phyloP scores from a whole-genome alignment of 2,797 vertebrate genomes.

The Ispidina lecontei region DNA sequence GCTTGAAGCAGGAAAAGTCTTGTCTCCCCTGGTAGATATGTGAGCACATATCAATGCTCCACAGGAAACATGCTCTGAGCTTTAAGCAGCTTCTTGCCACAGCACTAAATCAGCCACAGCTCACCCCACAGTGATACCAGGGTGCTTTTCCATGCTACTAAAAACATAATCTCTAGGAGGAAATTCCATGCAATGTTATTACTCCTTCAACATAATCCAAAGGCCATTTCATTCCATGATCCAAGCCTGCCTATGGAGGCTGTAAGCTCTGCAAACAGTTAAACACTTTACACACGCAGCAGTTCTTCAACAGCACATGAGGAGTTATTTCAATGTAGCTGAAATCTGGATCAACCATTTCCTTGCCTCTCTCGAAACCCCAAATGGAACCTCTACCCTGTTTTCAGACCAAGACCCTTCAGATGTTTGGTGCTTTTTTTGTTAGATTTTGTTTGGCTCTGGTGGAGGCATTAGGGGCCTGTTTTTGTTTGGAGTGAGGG shows the following conservation, averaged over 20 bases:
- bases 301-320: not conserved
- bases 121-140: accelerated
- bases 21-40: not conserved
- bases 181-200: not conserved
- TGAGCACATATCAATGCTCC: not conserved
- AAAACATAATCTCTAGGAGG: accelerated
- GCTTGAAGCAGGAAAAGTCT: not conserved
- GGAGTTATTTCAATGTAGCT: not conserved
- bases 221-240: not conserved
- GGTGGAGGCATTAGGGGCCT: not conserved
- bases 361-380: not conserved
- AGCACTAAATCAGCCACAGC: not conserved
- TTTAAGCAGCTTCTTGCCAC: not conserved
- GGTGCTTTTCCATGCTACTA: not conserved
- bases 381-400: not conserved
- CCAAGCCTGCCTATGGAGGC: not conserved
- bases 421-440: not conserved
- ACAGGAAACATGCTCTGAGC: not conserved
- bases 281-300: not conserved
- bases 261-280: not conserved
- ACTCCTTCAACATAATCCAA: not conserved
- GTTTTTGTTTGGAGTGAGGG: not conserved
- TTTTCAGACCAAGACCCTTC: no score
- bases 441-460: not conserved
- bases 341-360: not conserved